Conservation (phyloP, 2,113 vertebrate genomes). For the Malurus elegans region DNA sequence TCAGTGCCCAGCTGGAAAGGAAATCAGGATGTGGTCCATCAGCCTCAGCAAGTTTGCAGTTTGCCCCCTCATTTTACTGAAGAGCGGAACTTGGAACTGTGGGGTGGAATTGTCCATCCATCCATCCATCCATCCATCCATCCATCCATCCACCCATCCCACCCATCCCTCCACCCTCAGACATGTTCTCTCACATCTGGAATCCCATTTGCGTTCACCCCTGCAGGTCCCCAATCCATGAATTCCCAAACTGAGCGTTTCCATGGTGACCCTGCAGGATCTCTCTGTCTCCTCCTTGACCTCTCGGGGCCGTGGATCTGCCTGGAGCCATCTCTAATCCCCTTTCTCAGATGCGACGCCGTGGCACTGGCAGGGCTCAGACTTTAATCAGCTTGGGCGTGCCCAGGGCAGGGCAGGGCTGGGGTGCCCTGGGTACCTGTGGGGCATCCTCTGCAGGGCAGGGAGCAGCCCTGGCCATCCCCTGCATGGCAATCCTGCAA, state of each 20-base stretch:
- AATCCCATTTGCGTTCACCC: neutral
- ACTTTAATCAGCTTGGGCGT: conserved; percentile 74
- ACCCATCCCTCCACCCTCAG: neutral
- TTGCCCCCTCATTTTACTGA: no score
- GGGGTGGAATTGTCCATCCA: no score
- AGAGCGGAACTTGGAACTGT: no score
- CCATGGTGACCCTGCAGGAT: neutral
- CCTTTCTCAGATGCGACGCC: conserved; percentile 76
- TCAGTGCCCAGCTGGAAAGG: no score
- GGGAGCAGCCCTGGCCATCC: neutral
- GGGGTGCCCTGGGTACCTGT: neutral
- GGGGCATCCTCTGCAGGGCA: neutral
- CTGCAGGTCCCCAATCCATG: neutral
- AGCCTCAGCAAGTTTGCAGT: no score
- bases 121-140: no score
- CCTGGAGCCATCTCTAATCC: conserved; percentile 61
- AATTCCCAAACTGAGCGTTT: neutral
- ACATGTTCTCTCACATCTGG: neutral
- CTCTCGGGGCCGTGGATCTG: neutral
- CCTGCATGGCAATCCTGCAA: neutral
- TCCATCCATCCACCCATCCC: neutral
- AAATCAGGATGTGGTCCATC: no score
- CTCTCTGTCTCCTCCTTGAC: conserved; percentile 61
- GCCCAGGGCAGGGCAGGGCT: neutral
- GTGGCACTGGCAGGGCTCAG: conserved; percentile 82